phyloP scores from a whole-genome alignment of 2,888 invertebrate species.

The Zygaena filipendulae region DNA sequence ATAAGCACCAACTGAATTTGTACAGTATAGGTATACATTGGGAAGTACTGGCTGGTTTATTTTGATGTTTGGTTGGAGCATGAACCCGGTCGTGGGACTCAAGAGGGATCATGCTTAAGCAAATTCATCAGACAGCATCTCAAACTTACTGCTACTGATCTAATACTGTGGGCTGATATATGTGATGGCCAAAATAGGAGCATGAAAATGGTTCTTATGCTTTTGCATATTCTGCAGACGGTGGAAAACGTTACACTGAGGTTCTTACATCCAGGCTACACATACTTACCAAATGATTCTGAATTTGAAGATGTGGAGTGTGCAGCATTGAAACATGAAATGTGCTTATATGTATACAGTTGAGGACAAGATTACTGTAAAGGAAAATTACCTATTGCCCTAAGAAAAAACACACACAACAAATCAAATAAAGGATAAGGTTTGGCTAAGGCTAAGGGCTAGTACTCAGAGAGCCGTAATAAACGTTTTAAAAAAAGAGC shows the following conservation, averaged over 20 bases:
- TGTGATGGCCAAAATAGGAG: slow-evolving; percentile 20
- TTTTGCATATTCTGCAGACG: slow-evolving; percentile 5
- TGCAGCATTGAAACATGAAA: slow-evolving; percentile 9
- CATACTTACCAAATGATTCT: slow-evolving; percentile 12
- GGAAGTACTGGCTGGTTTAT: slow-evolving; percentile 14
- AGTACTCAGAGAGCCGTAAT: no score
- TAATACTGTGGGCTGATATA: slow-evolving; percentile 19
- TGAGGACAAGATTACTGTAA: slow-evolving; percentile 9
- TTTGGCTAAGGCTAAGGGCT: no score
- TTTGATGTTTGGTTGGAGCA: slow-evolving; percentile 20
- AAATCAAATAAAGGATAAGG: slow-evolving; percentile 6
- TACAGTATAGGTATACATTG: slow-evolving; percentile 20
- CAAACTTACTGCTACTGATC: slow-evolving; percentile 9
- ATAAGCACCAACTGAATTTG: slow-evolving; percentile 20
- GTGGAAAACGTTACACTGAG: slow-evolving; percentile 10
- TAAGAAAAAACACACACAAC: slow-evolving; percentile 6
- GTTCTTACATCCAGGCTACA: slow-evolving; percentile 14
- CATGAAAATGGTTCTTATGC: slow-evolving; percentile 15
- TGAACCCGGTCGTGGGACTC: slow-evolving; percentile 19
- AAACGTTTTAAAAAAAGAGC: no score
- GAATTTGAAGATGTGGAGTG: slow-evolving; percentile 12
- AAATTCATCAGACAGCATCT: slow-evolving; percentile 7
- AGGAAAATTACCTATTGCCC: slow-evolving; percentile 5
- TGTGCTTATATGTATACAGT: slow-evolving; percentile 10
- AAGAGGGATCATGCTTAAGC: slow-evolving; percentile 17